These are phyloP conservation scores for Coregonus sp. DNA, from an alignment of 2,797 vertebrate genomes.

Conservation along the genomic window DNA sequence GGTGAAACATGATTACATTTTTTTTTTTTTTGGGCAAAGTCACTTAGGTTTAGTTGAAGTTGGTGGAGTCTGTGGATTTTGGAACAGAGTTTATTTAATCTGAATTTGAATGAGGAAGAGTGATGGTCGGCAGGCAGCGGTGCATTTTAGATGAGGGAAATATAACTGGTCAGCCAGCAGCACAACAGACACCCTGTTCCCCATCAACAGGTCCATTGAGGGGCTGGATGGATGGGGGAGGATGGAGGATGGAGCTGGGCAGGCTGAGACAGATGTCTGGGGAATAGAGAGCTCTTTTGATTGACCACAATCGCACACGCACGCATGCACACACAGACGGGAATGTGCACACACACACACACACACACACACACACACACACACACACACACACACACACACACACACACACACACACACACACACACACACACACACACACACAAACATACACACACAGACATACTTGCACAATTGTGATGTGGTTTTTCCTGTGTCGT, in stretches of 20 bases:
- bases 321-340: not conserved
- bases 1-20: not conserved
- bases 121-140: conserved; percentile 58
- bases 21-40: not conserved
- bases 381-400: not conserved
- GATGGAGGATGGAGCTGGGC: not conserved
- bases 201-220: conserved; percentile 69
- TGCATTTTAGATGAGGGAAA: conserved; percentile 72
- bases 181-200: conserved; percentile 74
- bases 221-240: conserved; percentile 33
- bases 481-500: not conserved
- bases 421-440: not conserved
- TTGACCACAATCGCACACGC: conserved; percentile 31
- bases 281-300: conserved; percentile 70
- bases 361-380: conserved; percentile 1
- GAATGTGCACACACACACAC: not conserved
- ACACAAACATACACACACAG: too few species aligned
- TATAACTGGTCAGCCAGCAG: conserved; percentile 65
- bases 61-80: conserved; percentile 33
- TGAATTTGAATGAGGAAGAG: conserved; percentile 72
- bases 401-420: too few species aligned
- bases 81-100: conserved; percentile 60
- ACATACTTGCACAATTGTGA: not conserved
- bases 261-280: conserved; percentile 12
- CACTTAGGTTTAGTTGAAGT: conserved; percentile 47